phyloP scores from a whole-genome alignment of 2,888 invertebrate species.

The Zele albiditarsus region DNA sequence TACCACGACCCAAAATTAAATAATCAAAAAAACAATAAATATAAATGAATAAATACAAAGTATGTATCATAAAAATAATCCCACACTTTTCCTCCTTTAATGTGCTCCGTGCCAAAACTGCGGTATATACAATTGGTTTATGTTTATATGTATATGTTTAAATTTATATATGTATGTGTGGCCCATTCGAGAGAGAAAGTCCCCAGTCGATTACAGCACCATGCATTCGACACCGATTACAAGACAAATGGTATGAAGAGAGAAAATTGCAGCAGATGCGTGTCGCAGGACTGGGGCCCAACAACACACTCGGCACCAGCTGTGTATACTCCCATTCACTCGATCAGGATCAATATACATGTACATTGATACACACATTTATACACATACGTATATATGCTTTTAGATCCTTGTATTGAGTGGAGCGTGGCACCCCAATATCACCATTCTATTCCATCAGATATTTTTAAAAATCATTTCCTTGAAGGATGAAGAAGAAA shows the following conservation, averaged over 20 bases:
- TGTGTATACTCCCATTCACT: constrained; percentile 42
- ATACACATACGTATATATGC: neutral
- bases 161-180: constrained; percentile 19
- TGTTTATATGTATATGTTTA: neutral
- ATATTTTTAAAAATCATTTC: constrained; percentile 18
- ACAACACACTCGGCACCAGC: constrained; percentile 43
- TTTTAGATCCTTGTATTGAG: neutral
- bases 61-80: constrained; percentile 10
- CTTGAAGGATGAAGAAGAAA: neutral
- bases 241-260: constrained; percentile 48
- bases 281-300: constrained; percentile 11
- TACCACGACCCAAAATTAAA: neutral
- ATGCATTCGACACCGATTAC: constrained; percentile 50
- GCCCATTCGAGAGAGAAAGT: constrained; percentile 48
- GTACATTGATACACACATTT: constrained; percentile 3
- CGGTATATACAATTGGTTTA: neutral
- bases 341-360: constrained; percentile 43
- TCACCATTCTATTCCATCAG: constrained; percentile 27
- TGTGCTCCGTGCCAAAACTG: neutral
- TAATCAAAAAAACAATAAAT: constrained; percentile 7
- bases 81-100: constrained; percentile 28
- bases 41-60: constrained; percentile 15
- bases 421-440: neutral
- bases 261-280: constrained; percentile 39
- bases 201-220: constrained; percentile 42